Evolutionary conservation across 2,113 vertebrate species (phyloP), one percentile per base, ranked within the genome.

Genomic region (Cygnus buccinator): DNA sequence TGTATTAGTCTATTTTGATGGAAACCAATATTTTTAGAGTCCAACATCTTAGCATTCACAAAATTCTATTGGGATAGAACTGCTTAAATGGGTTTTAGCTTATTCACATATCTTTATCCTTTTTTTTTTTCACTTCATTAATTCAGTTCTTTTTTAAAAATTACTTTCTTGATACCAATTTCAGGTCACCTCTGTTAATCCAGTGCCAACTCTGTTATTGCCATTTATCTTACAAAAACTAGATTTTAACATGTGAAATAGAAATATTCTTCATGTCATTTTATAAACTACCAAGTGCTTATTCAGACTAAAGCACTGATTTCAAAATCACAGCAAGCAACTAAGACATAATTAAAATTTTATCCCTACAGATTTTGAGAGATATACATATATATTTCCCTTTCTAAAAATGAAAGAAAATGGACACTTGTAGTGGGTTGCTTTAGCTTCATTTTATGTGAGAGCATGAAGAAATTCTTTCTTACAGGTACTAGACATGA

Each of bases 271-370:
- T 95, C 81, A 19, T 94, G 95, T 90, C 84, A 96, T 97, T 97
- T 97, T 96, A 94, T 95, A 97, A 90, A 85, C 91, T 95, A 96
- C 96, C 83, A 96, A 97, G 95, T 96, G 92, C 95, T 96, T 97
- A 97, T 96, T 97, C 96, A 97, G 95, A 96, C 96, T 97, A 96
- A 94, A 95, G 87, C 92, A 94, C 95, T 96, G 96, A 98, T 97
- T 98, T 98, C 88, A 97, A 98, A 96, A 98, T 98, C 97, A 96
- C 97, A 97, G 97, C 97, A 97, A 98, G 97, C 78, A 97, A 97
- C 96, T 97, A 97, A 96, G 92, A 97, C 90, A 97, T 97, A 98
- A 98, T 98, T 98, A 98, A 98, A 98, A 95, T 97, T 98, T 96
- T 96, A 98, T 97, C 95, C 96, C 92, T 93, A 77, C 52, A 97